Conservation (phyloP, 92 coral and sea anemone genomes). For the Umimayanthus kanabou region DNA sequence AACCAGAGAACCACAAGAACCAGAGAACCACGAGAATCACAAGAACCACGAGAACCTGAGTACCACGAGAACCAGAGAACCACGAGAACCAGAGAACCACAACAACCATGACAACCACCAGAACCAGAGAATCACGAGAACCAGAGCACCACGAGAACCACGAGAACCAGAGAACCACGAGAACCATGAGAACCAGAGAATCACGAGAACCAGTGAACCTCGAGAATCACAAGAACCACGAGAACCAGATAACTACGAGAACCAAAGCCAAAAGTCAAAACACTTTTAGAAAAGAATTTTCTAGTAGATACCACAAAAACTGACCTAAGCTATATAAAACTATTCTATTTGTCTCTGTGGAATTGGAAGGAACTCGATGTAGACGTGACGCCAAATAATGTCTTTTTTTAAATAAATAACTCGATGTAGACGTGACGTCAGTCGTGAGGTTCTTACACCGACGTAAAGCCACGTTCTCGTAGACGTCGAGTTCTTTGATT, state of each 20-base stretch:
- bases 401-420: constrained; percentile 5
- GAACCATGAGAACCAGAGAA: constrained; percentile 13
- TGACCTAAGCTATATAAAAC: neutral
- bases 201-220: neutral
- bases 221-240: constrained; percentile 13
- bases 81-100: neutral
- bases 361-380: too few species aligned
- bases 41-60: too few species aligned
- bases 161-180: too few species aligned
- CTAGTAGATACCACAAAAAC: constrained; percentile 4
- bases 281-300: neutral
- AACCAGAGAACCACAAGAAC: constrained; percentile 11
- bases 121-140: neutral
- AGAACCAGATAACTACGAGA: constrained; percentile 8
- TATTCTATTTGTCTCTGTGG: neutral
- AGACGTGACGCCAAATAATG: neutral
- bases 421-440: neutral
- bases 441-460: constrained; percentile 15
- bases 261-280: neutral
- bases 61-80: neutral
- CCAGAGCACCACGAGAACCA: neutral
- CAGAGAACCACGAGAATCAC: neutral
- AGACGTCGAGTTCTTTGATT: too few species aligned
- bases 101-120: neutral
- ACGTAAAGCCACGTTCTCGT: neutral